A percentile compares a stretch with the other conserved stretches of the same genome.
Conservation (phyloP, 2,888 invertebrate species). For the Vesta saturnalis region DNA sequence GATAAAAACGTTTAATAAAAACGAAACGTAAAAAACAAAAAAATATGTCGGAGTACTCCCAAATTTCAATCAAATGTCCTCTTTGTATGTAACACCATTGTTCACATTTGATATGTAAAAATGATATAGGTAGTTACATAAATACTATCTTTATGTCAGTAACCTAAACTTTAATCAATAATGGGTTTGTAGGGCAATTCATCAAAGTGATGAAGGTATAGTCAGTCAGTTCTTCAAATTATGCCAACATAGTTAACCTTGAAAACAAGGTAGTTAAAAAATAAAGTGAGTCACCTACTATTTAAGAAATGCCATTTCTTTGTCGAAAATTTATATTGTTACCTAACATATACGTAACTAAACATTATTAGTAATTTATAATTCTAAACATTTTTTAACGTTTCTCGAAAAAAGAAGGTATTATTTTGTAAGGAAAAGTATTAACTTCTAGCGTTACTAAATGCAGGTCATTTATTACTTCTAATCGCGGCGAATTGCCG, state of each 20-base stretch:
- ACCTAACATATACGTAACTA: neutral
- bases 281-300: neutral
- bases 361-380: neutral
- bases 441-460: neutral
- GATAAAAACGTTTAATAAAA: no score
- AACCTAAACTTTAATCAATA: no score
- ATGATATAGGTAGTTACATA: no score
- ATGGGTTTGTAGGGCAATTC: no score
- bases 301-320: neutral
- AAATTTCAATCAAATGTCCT: no score
- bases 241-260: neutral
- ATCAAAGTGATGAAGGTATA: no score
- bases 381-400: neutral
- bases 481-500: neutral
- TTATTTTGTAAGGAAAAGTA: neutral
- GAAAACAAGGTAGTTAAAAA: neutral
- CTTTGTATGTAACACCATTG: no score
- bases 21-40: no score
- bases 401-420: neutral
- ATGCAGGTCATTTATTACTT: slow-evolving; percentile 13
- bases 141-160: no score
- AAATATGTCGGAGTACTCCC: no score
- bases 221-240: neutral
- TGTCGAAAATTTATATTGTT: no score
- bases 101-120: no score